Evolutionary conservation across 2,113 vertebrate species (phyloP).

Genomic region (Actenoides lindsayi): DNA sequence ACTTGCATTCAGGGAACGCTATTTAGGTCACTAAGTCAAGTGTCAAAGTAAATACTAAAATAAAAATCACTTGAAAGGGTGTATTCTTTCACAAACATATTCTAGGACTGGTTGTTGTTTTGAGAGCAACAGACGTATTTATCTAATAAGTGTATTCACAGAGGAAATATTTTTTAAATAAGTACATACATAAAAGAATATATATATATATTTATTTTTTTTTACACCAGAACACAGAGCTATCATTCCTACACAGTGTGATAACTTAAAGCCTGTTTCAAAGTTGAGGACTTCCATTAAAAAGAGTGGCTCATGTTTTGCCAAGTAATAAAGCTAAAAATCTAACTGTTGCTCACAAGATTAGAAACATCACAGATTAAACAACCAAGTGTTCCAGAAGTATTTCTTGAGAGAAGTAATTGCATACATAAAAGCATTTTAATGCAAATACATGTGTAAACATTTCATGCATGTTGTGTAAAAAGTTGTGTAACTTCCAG

Average conservation of each 20-base stretch:
- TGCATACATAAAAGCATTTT: not conserved
- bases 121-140: not conserved
- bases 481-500: not conserved
- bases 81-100: not conserved
- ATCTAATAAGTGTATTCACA: not conserved
- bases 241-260: not conserved
- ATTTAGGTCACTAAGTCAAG: not conserved
- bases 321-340: not conserved
- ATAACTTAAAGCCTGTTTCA: not conserved
- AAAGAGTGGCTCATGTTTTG: not conserved
- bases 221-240: not conserved
- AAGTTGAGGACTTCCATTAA: not conserved
- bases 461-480: not conserved
- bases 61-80: not conserved
- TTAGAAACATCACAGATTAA: not conserved
- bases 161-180: not conserved
- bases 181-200: not conserved
- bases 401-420: not conserved
- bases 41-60: not conserved
- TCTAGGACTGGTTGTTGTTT: not conserved
- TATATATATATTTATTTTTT: not conserved
- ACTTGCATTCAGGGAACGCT: not conserved
- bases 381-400: not conserved
- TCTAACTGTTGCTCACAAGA: not conserved
- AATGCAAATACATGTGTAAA: not conserved